A percentile compares a stretch with the other conserved stretches of the same genome.
phyloP scores from a whole-genome alignment of 1,140 invertebrate genomes.

The Rhysida immarginata region DNA sequence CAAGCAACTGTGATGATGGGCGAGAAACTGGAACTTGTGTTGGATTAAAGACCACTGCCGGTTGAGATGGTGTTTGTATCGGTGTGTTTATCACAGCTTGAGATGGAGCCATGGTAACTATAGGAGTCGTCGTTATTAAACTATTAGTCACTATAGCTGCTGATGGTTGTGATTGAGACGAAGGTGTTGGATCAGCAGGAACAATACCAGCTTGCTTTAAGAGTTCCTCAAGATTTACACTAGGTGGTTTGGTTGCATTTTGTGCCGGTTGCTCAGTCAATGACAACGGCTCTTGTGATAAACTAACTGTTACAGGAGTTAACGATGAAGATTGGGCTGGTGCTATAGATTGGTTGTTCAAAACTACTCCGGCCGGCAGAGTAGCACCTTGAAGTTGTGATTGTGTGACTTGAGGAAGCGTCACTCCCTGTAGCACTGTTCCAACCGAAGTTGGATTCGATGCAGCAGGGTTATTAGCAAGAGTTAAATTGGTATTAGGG shows the following conservation, averaged over 20 bases:
- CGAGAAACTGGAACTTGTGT: background rate
- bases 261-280: background rate
- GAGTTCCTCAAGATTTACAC: conserved; percentile 14
- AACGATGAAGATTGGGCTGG: background rate
- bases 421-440: background rate
- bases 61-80: background rate
- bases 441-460: background rate
- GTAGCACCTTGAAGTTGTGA: background rate
- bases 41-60: background rate
- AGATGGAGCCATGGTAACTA: background rate
- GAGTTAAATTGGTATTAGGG: background rate
- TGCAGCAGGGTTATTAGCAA: background rate
- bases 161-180: background rate
- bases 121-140: background rate
- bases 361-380: background rate
- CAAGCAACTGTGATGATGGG: background rate
- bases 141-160: background rate
- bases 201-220: conserved; percentile 16
- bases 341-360: background rate
- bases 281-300: conserved; percentile 7
- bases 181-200: conserved; percentile 9
- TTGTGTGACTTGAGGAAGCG: background rate
- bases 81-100: background rate
- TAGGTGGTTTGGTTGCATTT: background rate
- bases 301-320: background rate